phyloP scores from a whole-genome alignment of 2,888 invertebrate species.

The Clunio marinus region DNA sequence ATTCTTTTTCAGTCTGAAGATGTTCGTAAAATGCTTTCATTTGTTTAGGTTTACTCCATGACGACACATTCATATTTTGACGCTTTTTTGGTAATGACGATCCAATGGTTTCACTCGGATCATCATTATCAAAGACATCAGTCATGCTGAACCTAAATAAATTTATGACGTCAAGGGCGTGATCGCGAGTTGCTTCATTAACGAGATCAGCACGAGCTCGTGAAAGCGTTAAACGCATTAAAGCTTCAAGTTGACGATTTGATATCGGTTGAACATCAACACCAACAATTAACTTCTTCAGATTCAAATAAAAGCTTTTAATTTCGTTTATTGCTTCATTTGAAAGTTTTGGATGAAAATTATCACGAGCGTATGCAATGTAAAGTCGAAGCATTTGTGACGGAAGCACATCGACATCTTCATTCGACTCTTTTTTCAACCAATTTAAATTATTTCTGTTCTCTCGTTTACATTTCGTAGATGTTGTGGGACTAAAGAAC shows the following conservation, averaged over 20 bases:
- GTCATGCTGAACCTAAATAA: slow-evolving; percentile 75
- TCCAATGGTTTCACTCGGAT: slow-evolving; percentile 42
- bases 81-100: slow-evolving; percentile 43
- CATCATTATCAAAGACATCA: slow-evolving; percentile 70
- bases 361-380: slow-evolving; percentile 78
- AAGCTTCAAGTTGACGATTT: slow-evolving; percentile 68
- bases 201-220: slow-evolving; percentile 82
- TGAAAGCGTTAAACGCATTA: slow-evolving; percentile 81
- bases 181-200: slow-evolving; percentile 70
- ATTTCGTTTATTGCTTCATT: slow-evolving; percentile 66
- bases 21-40: slow-evolving; percentile 67
- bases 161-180: slow-evolving; percentile 82
- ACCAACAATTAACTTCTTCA: slow-evolving; percentile 64
- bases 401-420: slow-evolving; percentile 68
- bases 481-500: slow-evolving; percentile 60
- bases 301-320: slow-evolving; percentile 74
- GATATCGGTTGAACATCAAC: slow-evolving; percentile 75
- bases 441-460: slow-evolving; percentile 47
- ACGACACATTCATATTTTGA: slow-evolving; percentile 68
- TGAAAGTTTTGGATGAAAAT: slow-evolving; percentile 75
- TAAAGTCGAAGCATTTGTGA: slow-evolving; percentile 78
- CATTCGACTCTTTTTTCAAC: slow-evolving; percentile 58
- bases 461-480: background rate
- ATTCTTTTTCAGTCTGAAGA: slow-evolving; percentile 62
- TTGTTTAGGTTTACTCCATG: slow-evolving; percentile 50